Conservation (phyloP, 2,113 vertebrate genomes). For the Cricetomys ansorgei region DNA sequence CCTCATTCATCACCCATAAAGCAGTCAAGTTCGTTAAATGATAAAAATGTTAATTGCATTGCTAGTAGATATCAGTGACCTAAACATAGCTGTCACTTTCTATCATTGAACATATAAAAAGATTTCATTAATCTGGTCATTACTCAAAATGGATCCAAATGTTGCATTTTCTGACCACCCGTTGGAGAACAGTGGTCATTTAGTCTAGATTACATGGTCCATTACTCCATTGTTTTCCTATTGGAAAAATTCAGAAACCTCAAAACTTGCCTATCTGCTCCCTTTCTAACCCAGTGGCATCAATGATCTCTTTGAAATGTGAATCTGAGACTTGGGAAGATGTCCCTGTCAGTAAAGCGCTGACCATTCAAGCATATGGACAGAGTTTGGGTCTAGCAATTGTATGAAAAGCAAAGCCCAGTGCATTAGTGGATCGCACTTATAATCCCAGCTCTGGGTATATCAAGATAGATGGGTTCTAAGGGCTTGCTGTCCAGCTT, state of each 20-base stretch:
- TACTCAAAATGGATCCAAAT: background rate
- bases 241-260: background rate
- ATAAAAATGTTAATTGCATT: conserved; percentile 17
- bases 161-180: background rate
- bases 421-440: background rate
- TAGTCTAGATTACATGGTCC: background rate
- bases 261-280: background rate
- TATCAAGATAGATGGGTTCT: background rate
- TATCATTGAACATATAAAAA: background rate
- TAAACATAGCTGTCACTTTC: conserved; percentile 10
- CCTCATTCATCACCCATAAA: background rate
- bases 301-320: background rate
- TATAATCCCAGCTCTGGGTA: background rate
- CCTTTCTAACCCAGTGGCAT: background rate
- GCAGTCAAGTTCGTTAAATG: background rate
- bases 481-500: background rate
- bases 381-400: too few relatives aligned
- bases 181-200: background rate
- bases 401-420: background rate
- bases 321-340: background rate
- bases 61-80: background rate
- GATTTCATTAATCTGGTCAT: background rate
- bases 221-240: background rate
- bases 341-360: background rate
- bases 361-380: background rate